Conservation (phyloP, 1,140 invertebrate species). For the Bombus polaris region DNA sequence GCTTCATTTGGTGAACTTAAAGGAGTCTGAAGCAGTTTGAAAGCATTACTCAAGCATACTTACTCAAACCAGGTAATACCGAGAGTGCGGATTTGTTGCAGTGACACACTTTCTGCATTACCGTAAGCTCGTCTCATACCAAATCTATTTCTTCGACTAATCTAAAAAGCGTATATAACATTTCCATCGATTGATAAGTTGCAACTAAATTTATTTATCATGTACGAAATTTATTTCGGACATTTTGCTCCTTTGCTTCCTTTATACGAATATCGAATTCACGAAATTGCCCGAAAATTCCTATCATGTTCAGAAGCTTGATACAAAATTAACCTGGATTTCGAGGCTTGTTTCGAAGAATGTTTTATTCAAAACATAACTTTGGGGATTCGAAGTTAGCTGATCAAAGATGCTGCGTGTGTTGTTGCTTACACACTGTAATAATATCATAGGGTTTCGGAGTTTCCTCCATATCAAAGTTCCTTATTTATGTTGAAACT, state of each 20-base stretch:
- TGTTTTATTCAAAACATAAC: neutral
- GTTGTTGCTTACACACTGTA: neutral
- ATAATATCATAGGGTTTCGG: neutral
- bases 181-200: neutral
- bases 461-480: neutral
- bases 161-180: neutral
- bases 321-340: neutral
- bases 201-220: neutral
- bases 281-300: neutral
- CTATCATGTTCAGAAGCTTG: neutral
- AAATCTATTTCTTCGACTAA: neutral
- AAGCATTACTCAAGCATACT: slow-evolving; percentile 58
- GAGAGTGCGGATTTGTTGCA: slow-evolving; percentile 64
- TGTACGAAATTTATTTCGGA: neutral
- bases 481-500: neutral
- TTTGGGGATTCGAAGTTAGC: neutral
- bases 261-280: no score
- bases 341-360: neutral
- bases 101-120: slow-evolving; percentile 74
- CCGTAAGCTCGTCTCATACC: neutral
- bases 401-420: neutral
- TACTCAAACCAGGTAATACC: slow-evolving; percentile 59
- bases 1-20: slow-evolving; percentile 55
- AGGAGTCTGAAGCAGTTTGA: slow-evolving; percentile 52
- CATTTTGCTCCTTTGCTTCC: no score